A percentile compares a stretch with the other conserved stretches of the same genome.
These are phyloP conservation scores for Hylaeus volcanicus DNA, from an alignment of 1,140 invertebrate genomes.

Conservation along the genomic window DNA sequence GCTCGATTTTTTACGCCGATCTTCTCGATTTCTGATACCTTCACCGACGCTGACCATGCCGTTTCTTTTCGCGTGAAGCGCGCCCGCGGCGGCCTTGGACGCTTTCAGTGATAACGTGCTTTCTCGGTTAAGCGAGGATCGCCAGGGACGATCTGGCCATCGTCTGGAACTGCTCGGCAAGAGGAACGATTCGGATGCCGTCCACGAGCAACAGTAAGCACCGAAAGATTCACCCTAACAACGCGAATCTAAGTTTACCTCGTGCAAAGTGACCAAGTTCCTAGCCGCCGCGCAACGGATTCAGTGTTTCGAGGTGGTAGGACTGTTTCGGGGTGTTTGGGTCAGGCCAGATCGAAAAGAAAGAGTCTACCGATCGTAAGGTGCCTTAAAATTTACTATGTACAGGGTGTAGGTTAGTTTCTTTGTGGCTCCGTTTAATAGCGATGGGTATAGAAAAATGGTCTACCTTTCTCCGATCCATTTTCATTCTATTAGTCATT, in stretches of 20 bases:
- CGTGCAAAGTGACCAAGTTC: neutral
- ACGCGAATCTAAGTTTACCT: neutral
- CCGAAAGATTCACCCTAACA: neutral
- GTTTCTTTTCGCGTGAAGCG: neutral
- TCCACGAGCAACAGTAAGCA: slow-evolving; percentile 34
- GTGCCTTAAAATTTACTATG: too few species aligned
- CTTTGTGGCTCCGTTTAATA: neutral
- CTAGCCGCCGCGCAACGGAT: neutral
- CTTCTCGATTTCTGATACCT: slow-evolving; percentile 23
- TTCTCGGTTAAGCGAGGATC: neutral
- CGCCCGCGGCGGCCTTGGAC: slow-evolving; percentile 1
- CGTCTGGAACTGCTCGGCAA: neutral
- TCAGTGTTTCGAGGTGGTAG: neutral
- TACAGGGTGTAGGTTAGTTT: neutral
- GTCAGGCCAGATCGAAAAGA: neutral
- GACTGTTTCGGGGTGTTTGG: neutral
- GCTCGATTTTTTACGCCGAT: slow-evolving; percentile 31
- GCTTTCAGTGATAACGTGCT: slow-evolving; percentile 20
- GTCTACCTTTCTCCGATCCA: too few species aligned
- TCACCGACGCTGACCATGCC: too few species aligned
- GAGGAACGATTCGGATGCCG: slow-evolving; percentile 12
- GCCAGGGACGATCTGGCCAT: neutral
- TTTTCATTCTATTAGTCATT: too few species aligned
- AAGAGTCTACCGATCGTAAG: too few species aligned
- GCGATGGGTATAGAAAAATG: too few species aligned